phyloP scores from a whole-genome alignment of 1,140 invertebrate genomes.

The Drosophila rhopaloa region DNA sequence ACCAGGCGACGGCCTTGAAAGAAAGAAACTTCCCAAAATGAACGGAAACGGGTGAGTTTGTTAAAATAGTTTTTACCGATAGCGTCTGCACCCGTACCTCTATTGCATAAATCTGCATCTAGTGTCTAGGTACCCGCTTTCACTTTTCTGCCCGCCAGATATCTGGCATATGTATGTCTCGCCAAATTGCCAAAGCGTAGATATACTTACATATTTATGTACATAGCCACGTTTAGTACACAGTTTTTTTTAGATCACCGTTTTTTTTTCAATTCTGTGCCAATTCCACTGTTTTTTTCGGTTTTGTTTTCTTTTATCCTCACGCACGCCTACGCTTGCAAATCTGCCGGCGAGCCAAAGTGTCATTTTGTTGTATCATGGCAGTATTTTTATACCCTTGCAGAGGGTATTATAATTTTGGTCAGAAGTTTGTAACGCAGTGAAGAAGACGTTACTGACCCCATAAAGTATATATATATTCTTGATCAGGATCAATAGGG shows the following conservation, averaged over 20 bases:
- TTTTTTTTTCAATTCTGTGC: conserved; percentile 31
- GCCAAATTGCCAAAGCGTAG: conserved; percentile 9
- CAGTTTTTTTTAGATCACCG: conserved; percentile 43
- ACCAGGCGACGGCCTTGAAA: not conserved
- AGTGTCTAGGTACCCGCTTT: conserved; percentile 52
- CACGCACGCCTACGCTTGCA: conserved; percentile 34
- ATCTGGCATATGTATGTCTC: conserved; percentile 17
- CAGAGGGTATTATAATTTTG: too few relatives aligned
- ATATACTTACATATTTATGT: not conserved
- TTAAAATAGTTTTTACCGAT: conserved; percentile 3
- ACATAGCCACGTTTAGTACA: conserved; percentile 18
- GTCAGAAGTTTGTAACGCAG: too few relatives aligned
- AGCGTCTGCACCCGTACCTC: not conserved
- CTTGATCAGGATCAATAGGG: too few relatives aligned
- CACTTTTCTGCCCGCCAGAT: conserved; percentile 58
- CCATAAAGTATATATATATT: too few relatives aligned
- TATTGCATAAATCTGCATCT: conserved; percentile 37
- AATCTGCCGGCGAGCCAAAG: conserved; percentile 37
- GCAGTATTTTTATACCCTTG: not conserved
- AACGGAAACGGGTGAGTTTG: conserved; percentile 64
- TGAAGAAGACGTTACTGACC: too few relatives aligned
- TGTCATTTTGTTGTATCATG: conserved; percentile 8
- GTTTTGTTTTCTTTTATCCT: conserved; percentile 45
- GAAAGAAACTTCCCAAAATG: conserved; percentile 30
- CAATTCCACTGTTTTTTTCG: conserved; percentile 32